Conservation (phyloP, 2,888 invertebrate species). For the Mesochorus sp. region DNA sequence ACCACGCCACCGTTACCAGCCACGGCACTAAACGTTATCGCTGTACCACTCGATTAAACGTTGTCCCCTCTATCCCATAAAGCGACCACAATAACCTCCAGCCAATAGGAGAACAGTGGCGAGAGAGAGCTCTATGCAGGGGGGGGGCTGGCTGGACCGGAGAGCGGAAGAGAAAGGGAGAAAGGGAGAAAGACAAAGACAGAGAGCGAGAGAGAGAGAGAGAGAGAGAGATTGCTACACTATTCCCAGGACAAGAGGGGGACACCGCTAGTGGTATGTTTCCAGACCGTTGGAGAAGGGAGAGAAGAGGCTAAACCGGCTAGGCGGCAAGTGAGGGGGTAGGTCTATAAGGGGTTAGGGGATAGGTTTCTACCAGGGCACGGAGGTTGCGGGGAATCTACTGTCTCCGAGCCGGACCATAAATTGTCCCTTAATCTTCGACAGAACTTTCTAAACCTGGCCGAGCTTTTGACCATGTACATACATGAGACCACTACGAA, state of each 20-base stretch:
- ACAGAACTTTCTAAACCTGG: slow-evolving; percentile 73
- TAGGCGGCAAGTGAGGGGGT: too few species aligned
- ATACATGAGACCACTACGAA: slow-evolving; percentile 11
- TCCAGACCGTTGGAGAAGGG: slow-evolving; percentile 25
- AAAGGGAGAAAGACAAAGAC: not conserved
- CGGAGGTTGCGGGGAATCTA: slow-evolving; percentile 63
- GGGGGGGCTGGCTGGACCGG: slow-evolving; percentile 20
- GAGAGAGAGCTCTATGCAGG: slow-evolving; percentile 35
- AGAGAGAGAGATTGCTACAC: slow-evolving; percentile 12
- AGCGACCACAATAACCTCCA: slow-evolving; percentile 67
- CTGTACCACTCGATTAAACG: slow-evolving; percentile 72
- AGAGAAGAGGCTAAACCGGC: slow-evolving; percentile 30
- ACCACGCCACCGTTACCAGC: slow-evolving; percentile 52
- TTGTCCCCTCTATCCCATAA: slow-evolving; percentile 68
- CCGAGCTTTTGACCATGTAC: slow-evolving; percentile 34
- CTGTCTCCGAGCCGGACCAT: slow-evolving; percentile 67
- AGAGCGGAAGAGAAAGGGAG: slow-evolving; percentile 1
- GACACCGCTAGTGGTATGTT: slow-evolving; percentile 29
- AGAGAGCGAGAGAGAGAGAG: not conserved
- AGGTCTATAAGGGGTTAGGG: not conserved
- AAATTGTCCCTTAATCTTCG: slow-evolving; percentile 77
- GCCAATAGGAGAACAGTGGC: slow-evolving; percentile 60
- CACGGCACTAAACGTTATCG: slow-evolving; percentile 71
- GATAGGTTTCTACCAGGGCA: slow-evolving; percentile 6
- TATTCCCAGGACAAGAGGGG: slow-evolving; percentile 24